Evolutionary conservation across 2,797 vertebrate species (phyloP).

Genomic region (Pyrocephalus nanus): DNA sequence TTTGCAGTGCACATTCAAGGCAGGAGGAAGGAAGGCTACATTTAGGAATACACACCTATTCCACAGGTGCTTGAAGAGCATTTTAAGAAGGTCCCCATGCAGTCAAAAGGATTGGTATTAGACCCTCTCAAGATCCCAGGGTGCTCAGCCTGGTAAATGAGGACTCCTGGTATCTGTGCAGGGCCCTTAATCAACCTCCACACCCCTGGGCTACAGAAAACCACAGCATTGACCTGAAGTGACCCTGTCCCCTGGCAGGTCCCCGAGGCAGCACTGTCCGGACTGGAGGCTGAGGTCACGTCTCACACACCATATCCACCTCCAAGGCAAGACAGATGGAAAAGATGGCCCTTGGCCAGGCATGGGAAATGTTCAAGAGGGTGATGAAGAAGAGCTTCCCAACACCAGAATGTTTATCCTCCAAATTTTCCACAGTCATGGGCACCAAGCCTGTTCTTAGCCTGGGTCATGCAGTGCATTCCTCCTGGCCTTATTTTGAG

Average conservation of each 20-base stretch:
- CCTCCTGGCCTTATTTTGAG: neutral
- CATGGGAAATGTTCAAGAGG: neutral
- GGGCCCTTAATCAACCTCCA: neutral
- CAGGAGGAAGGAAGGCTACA: neutral
- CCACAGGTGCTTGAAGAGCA: neutral
- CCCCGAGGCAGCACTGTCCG: neutral
- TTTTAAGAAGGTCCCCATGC: neutral
- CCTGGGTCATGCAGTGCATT: neutral
- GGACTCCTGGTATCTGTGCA: neutral
- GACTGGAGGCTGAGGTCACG: neutral
- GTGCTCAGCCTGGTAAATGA: neutral
- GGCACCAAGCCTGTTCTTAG: neutral
- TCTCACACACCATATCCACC: neutral
- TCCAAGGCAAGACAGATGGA: neutral
- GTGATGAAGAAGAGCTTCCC: neutral
- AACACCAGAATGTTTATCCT: neutral
- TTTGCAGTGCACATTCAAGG: neutral
- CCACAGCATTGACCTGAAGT: accelerated
- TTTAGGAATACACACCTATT: neutral
- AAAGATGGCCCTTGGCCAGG: neutral
- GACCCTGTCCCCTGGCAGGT: neutral
- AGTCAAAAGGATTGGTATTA: neutral
- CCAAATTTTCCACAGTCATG: neutral
- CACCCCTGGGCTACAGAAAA: neutral
- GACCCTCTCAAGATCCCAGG: neutral